These are phyloP conservation scores for Epinephelus awoara DNA, from an alignment of 2,797 vertebrate species.

Conservation along the genomic window DNA sequence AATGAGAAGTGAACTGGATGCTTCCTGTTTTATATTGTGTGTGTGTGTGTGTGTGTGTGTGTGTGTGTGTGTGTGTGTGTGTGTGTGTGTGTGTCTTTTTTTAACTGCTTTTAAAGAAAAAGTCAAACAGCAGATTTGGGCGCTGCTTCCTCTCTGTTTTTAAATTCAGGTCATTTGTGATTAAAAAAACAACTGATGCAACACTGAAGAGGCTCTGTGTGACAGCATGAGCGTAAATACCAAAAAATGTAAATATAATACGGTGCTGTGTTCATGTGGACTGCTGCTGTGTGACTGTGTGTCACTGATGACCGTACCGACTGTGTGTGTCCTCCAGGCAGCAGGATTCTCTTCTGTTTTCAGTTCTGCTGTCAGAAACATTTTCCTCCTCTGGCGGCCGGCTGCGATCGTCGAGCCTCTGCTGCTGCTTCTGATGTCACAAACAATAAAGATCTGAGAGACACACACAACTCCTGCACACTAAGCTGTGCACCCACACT, in stretches of 20 bases:
- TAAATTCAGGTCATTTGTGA: not conserved
- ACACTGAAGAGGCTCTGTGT: not conserved
- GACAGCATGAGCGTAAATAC: not conserved
- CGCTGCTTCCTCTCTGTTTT: not conserved
- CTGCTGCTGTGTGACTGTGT: not conserved
- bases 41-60: too few species aligned
- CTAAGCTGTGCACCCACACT: constrained; percentile 1
- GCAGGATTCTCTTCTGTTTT: constrained; percentile 16
- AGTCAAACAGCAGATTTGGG: not conserved
- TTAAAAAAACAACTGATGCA: not conserved
- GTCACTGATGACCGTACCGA: not conserved
- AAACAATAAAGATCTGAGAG: constrained; percentile 7
- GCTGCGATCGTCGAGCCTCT: not conserved
- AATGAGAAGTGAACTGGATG: not conserved
- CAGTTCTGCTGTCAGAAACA: constrained; percentile 33
- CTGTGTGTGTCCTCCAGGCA: constrained; percentile 13
- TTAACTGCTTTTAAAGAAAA: not conserved
- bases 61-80: too few species aligned
- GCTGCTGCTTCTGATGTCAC: constrained; percentile 23
- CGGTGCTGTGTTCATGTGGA: not conserved
- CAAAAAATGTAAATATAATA: not conserved
- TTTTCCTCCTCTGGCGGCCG: constrained; percentile 15
- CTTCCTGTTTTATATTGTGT: not conserved
- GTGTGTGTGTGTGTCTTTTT: not conserved
- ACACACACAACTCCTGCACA: not conserved